Conservation (phyloP, 2,113 vertebrate genomes). For the Sylvia atricapilla region DNA sequence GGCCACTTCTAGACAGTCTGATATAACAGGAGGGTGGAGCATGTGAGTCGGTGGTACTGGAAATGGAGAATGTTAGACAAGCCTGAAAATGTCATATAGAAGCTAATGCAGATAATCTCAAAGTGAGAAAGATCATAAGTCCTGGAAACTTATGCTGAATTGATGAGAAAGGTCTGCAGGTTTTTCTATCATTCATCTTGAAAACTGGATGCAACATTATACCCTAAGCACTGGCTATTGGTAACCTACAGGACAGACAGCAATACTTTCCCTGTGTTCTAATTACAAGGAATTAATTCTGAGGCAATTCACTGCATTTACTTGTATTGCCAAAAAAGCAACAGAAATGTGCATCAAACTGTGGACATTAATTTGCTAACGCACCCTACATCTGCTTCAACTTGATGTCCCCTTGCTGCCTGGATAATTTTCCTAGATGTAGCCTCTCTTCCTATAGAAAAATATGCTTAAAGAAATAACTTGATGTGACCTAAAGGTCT, state of each 20-base stretch:
- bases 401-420: background rate
- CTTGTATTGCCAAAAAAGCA: background rate
- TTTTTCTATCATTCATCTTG: background rate
- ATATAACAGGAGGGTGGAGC: background rate
- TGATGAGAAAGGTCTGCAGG: background rate
- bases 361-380: background rate
- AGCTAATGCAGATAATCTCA: background rate
- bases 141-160: background rate
- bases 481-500: accelerated
- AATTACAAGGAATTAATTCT: background rate
- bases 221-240: background rate
- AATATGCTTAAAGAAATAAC: background rate
- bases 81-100: background rate
- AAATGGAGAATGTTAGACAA: background rate
- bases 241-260: background rate
- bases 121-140: background rate
- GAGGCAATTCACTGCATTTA: background rate
- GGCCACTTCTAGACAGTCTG: background rate
- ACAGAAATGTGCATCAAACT: background rate
- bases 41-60: background rate
- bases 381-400: background rate
- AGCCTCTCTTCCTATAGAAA: background rate
- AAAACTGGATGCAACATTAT: background rate
- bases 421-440: background rate
- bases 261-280: background rate